These are phyloP conservation scores for Pampus argenteus DNA, from an alignment of 2,797 vertebrate genomes.

Conservation along the genomic window DNA sequence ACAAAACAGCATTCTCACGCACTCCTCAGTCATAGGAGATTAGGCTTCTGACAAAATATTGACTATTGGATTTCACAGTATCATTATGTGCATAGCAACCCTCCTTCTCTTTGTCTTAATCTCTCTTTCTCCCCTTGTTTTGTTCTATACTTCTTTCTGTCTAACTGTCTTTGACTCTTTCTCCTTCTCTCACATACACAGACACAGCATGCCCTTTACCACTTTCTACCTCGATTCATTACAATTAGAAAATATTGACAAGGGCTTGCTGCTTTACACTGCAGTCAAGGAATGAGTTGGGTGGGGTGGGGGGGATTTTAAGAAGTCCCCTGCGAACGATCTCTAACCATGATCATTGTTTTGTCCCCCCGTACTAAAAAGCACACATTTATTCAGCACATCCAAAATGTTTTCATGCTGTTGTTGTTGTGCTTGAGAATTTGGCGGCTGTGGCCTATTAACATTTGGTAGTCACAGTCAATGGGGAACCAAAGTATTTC, in stretches of 20 bases:
- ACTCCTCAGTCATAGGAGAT: slow-evolving; percentile 46
- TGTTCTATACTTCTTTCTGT: slow-evolving; percentile 8
- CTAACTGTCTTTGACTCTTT: slow-evolving; percentile 7
- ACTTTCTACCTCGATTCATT: slow-evolving; percentile 55
- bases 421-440: slow-evolving; percentile 44
- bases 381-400: slow-evolving; percentile 18
- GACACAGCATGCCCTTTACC: slow-evolving; percentile 46
- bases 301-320: slow-evolving; percentile 14
- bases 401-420: slow-evolving; percentile 52
- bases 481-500: slow-evolving; percentile 48
- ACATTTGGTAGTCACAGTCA: slow-evolving; percentile 46
- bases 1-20: slow-evolving; percentile 46
- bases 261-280: slow-evolving; percentile 17
- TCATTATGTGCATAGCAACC: slow-evolving; percentile 36
- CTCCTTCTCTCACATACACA: slow-evolving; percentile 12
- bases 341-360: slow-evolving; percentile 1
- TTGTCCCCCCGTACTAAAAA: not conserved
- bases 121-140: slow-evolving; percentile 3
- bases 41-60: slow-evolving; percentile 62
- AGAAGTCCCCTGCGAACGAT: slow-evolving; percentile 25
- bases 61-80: slow-evolving; percentile 58
- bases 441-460: slow-evolving; percentile 49
- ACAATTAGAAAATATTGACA: slow-evolving; percentile 58
- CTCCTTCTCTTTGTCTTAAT: not conserved
- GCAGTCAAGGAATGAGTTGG: slow-evolving; percentile 19